Conservation (phyloP, 2,113 vertebrate genomes). For the Chloroceryle aenea region DNA sequence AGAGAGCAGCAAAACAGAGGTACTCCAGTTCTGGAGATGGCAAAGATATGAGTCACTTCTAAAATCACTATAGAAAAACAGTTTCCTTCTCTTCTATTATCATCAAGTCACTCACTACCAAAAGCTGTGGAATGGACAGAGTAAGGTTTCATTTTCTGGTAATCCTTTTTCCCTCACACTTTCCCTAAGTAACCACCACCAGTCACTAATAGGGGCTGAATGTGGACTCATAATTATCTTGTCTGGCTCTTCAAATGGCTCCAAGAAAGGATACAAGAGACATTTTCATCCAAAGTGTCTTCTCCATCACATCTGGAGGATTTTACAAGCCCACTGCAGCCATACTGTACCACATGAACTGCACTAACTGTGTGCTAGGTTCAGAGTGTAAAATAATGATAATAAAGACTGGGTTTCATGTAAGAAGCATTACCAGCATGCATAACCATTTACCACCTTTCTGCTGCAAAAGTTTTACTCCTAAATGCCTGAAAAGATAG, state of each 20-base stretch:
- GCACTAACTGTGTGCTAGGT: not conserved
- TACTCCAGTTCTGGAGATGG: not conserved
- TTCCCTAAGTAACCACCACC: not conserved
- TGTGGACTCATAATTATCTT: fast-evolving
- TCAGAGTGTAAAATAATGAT: not conserved
- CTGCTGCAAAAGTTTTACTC: not conserved
- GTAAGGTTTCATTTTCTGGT: not conserved
- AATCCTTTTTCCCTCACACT: not conserved
- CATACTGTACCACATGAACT: not conserved
- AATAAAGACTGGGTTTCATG: not conserved
- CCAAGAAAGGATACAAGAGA: not conserved
- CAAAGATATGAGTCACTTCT: not conserved
- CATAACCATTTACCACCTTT: not conserved
- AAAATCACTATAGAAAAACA: not conserved
- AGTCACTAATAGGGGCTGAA: fast-evolving
- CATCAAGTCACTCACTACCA: not conserved
- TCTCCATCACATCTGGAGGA: not conserved
- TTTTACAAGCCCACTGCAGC: not conserved
- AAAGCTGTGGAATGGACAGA: not conserved
- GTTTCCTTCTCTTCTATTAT: not conserved
- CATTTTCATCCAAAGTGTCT: not conserved
- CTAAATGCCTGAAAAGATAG: not conserved
- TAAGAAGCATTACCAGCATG: not conserved
- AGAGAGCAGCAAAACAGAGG: not conserved
- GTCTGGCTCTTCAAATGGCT: not conserved